Evolutionary conservation across 2,797 vertebrate species (phyloP).

Genomic region (Scomberomorus guttatus): DNA sequence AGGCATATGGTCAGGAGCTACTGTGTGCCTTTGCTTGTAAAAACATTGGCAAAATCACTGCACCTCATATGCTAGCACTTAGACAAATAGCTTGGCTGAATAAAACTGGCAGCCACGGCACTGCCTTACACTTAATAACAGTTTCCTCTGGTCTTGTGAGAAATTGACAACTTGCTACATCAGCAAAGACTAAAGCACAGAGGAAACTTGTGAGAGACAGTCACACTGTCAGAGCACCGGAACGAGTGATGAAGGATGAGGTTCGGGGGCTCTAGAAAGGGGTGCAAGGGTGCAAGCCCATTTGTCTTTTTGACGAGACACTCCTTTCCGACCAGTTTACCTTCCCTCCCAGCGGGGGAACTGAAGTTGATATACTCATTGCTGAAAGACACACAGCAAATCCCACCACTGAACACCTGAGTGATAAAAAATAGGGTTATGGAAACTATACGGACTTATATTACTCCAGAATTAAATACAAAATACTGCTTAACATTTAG

Average conservation of each 20-base stretch:
- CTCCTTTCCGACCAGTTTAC: constrained; percentile 60
- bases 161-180: constrained; percentile 69
- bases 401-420: constrained; percentile 38
- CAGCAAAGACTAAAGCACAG: constrained; percentile 53
- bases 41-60: constrained; percentile 60
- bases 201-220: constrained; percentile 57
- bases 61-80: constrained; percentile 72
- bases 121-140: constrained; percentile 69
- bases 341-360: constrained; percentile 29
- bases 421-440: neutral
- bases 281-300: constrained; percentile 47
- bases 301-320: constrained; percentile 71
- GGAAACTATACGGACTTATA: neutral
- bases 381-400: constrained; percentile 63
- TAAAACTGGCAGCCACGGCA: constrained; percentile 64
- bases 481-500: neutral
- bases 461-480: neutral
- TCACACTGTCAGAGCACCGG: constrained; percentile 49
- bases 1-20: constrained; percentile 57
- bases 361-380: constrained; percentile 46
- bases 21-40: constrained; percentile 62
- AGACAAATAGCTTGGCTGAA: constrained; percentile 70
- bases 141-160: constrained; percentile 66
- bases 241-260: constrained; percentile 65
- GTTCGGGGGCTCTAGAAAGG: constrained; percentile 50